Conservation (phyloP, 1,140 invertebrate genomes). For the Hycleus cichorii region DNA sequence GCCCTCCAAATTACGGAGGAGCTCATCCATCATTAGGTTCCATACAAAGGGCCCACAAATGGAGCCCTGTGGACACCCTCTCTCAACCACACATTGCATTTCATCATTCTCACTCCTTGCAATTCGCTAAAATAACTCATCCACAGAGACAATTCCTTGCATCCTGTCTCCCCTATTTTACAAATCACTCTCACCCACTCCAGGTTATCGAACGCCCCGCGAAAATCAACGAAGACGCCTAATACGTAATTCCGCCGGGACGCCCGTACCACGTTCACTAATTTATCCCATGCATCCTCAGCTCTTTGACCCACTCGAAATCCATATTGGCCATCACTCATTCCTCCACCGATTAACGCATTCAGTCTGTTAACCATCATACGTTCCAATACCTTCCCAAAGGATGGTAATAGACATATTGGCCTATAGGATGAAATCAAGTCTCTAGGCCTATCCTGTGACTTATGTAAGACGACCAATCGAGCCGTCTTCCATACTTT, state of each 20-base stretch:
- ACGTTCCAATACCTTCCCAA: conserved; percentile 31
- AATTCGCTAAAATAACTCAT: neutral
- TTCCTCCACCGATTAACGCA: neutral
- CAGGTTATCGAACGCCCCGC: conserved; percentile 40
- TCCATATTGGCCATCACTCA: conserved; percentile 30
- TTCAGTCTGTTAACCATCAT: conserved; percentile 20
- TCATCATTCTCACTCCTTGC: neutral
- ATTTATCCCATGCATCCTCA: conserved; percentile 30
- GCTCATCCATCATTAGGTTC: conserved; percentile 14
- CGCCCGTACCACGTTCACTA: neutral
- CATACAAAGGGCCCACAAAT: conserved; percentile 21
- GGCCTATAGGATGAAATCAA: conserved; percentile 24
- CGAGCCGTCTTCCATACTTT: conserved; percentile 21
- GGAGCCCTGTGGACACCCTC: conserved; percentile 26
- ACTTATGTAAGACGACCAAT: conserved; percentile 28
- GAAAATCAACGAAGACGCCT: conserved; percentile 40
- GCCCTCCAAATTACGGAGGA: too few relatives aligned
- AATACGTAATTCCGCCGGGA: conserved; percentile 30
- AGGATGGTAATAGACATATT: conserved; percentile 27
- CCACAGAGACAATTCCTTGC: neutral
- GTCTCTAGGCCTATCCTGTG: neutral
- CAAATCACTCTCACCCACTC: conserved; percentile 39
- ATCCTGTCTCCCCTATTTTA: neutral
- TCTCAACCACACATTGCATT: too few relatives aligned
- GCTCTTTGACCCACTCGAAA: conserved; percentile 31